These are phyloP conservation scores for Magallana ariakensis DNA, from an alignment of 1,140 invertebrate species.

Conservation along the genomic window DNA sequence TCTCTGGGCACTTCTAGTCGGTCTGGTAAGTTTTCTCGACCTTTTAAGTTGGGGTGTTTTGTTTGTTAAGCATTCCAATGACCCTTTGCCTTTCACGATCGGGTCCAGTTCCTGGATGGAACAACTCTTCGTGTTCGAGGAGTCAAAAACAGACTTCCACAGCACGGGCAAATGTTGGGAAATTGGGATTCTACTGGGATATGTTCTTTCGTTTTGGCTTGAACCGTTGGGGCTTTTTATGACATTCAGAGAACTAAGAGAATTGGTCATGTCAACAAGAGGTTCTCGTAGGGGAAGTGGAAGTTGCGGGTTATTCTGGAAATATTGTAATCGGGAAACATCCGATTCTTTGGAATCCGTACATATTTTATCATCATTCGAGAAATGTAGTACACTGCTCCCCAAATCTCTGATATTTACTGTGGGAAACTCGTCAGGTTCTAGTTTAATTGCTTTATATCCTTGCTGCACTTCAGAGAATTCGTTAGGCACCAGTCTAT, in stretches of 20 bases:
- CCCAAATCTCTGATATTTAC: slow-evolving; percentile 22
- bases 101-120: neutral
- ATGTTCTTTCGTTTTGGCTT: neutral
- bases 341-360: neutral
- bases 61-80: neutral
- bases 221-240: neutral
- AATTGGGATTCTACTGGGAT: neutral
- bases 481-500: neutral
- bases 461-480: neutral
- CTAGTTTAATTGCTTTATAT: neutral
- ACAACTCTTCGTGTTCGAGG: neutral
- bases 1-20: slow-evolving; percentile 59
- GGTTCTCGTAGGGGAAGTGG: neutral
- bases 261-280: slow-evolving; percentile 21
- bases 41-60: neutral
- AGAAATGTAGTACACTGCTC: neutral
- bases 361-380: neutral
- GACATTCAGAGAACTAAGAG: neutral
- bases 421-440: slow-evolving; percentile 21
- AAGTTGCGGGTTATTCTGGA: neutral
- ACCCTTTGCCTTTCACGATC: neutral
- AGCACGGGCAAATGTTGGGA: neutral
- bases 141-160: neutral
- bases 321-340: neutral
- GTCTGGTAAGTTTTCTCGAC: slow-evolving; percentile 54